Conservation (phyloP, 2,888 invertebrate genomes). For the Polia nebulosa region DNA sequence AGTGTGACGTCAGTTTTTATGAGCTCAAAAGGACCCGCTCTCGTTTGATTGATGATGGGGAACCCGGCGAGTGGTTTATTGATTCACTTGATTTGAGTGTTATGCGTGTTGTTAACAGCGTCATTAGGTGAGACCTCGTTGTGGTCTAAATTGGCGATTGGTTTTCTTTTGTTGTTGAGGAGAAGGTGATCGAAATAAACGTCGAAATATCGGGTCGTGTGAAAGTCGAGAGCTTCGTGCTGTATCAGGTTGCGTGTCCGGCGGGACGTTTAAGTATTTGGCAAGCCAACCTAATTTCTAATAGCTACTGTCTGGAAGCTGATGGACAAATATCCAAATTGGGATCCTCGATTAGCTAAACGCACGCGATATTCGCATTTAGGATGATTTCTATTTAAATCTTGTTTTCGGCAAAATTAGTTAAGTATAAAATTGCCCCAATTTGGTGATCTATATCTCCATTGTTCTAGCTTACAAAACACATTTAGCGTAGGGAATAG, state of each 20-base stretch:
- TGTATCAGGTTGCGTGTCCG: slow-evolving; percentile 76
- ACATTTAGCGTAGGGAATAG: background rate
- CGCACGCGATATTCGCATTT: slow-evolving; percentile 76
- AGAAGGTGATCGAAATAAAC: slow-evolving; percentile 43
- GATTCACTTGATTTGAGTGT: slow-evolving; percentile 81
- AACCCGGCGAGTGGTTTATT: slow-evolving; percentile 79
- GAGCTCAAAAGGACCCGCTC: slow-evolving; percentile 76
- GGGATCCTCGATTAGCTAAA: slow-evolving; percentile 73
- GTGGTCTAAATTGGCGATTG: slow-evolving; percentile 52
- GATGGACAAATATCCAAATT: slow-evolving; percentile 76
- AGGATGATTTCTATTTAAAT: slow-evolving; percentile 40
- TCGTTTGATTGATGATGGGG: slow-evolving; percentile 79
- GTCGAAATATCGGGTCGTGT: slow-evolving; percentile 60
- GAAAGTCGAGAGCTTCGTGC: slow-evolving; percentile 72
- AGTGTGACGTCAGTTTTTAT: slow-evolving; percentile 86
- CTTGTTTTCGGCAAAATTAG: slow-evolving; percentile 23
- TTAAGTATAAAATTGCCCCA: slow-evolving; percentile 42
- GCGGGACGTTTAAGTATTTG: slow-evolving; percentile 76
- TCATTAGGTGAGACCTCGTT: slow-evolving; percentile 62
- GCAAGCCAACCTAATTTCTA: slow-evolving; percentile 79
- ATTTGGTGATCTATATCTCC: slow-evolving; percentile 32
- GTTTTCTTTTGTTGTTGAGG: slow-evolving; percentile 25
- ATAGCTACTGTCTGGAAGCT: slow-evolving; percentile 86
- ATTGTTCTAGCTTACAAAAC: slow-evolving; percentile 8
- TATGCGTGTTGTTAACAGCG: slow-evolving; percentile 71